phyloP scores from a whole-genome alignment of 2,888 invertebrate genomes.

The Aleiodes leptofemur region DNA sequence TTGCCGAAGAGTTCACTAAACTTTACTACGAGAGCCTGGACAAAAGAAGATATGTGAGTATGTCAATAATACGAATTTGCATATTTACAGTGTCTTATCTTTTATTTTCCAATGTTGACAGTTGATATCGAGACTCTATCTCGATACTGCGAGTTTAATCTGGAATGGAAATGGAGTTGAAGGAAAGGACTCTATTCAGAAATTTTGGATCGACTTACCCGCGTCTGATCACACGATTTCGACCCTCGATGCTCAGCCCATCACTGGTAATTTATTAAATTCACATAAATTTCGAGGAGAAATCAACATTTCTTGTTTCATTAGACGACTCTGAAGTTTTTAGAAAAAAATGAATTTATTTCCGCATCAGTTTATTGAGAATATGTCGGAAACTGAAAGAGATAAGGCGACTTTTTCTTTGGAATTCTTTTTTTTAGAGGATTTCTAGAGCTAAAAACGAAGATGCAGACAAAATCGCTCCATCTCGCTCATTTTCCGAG shows the following conservation, averaged over 20 bases:
- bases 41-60: constrained; percentile 86
- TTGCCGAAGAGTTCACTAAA: constrained; percentile 92
- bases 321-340: no score
- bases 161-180: constrained; percentile 95
- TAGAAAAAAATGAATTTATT: no score
- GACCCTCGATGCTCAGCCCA: constrained; percentile 92
- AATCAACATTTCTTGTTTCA: no score
- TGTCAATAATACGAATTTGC: not conserved
- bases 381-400: no score
- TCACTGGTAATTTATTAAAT: constrained; percentile 77
- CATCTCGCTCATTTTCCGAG: no score
- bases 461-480: no score
- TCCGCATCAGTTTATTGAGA: no score
- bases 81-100: constrained; percentile 17
- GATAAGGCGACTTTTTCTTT: not conserved
- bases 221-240: constrained; percentile 85
- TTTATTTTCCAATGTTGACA: constrained; percentile 61
- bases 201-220: constrained; percentile 90
- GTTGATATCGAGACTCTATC: constrained; percentile 87
- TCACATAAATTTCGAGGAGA: not conserved
- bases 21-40: constrained; percentile 93
- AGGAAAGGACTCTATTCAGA: constrained; percentile 89
- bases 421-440: not conserved
- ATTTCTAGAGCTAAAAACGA: no score
- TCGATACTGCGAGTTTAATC: constrained; percentile 88